phyloP scores from a whole-genome alignment of 2,113 vertebrate species.

The Xerus inauris region DNA sequence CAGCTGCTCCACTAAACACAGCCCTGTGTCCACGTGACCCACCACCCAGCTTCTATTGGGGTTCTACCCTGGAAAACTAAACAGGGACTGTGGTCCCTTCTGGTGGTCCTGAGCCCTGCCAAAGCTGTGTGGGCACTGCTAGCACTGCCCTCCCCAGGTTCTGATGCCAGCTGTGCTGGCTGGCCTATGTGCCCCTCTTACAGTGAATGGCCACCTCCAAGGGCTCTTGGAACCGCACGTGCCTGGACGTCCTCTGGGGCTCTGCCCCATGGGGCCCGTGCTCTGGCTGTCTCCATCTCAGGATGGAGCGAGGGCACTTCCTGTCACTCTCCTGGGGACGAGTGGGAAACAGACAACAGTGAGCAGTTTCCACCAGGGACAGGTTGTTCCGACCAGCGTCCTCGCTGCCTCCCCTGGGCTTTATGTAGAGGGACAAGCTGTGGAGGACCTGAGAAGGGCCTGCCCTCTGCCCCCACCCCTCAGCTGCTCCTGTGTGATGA shows the following conservation, averaged over 20 bases:
- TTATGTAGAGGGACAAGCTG: fast-evolving
- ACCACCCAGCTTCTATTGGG: fast-evolving
- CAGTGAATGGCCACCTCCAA: slow-evolving; percentile 90
- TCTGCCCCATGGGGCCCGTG: slow-evolving; percentile 70
- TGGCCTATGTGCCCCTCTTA: slow-evolving; percentile 73
- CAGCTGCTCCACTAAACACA: fast-evolving
- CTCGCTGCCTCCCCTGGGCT: background rate
- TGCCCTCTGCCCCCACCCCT: fast-evolving
- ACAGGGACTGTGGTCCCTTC: fast-evolving
- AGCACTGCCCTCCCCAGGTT: fast-evolving
- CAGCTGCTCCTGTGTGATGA: fast-evolving
- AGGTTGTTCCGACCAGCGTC: fast-evolving
- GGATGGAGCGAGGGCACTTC: slow-evolving; percentile 91
- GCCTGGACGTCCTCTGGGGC: slow-evolving; percentile 87
- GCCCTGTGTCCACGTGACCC: fast-evolving
- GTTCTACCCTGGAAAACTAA: background rate
- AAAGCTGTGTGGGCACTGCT: too few species aligned
- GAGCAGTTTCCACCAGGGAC: background rate
- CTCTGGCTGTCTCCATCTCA: slow-evolving; percentile 86
- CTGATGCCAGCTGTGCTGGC: fast-evolving
- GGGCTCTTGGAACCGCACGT: slow-evolving; percentile 94
- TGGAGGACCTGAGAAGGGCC: background rate
- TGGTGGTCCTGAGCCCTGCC: background rate
- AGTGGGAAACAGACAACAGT: background rate
- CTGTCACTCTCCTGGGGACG: slow-evolving; percentile 74